Percentiles rank a stretch among this genome's conserved stretches.
phyloP scores from a whole-genome alignment of 30 jellyfish, hydroid and myxozoan species.

The Chrysaora quinquecirrha region DNA sequence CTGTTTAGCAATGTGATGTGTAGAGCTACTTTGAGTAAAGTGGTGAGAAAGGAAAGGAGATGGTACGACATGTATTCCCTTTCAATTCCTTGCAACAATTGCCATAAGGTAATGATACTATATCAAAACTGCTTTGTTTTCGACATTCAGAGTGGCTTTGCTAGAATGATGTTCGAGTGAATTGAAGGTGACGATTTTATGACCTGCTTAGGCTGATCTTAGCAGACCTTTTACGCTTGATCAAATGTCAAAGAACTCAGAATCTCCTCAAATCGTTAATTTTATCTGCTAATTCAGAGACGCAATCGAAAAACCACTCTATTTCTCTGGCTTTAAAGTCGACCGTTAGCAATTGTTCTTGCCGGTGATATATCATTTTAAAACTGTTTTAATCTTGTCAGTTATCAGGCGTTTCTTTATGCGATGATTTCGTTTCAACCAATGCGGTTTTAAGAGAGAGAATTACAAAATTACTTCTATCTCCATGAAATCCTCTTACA shows the following conservation, averaged over 20 bases:
- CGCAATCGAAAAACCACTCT: constrained; percentile 71
- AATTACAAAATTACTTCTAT: constrained; percentile 53
- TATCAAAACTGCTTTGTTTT: too few relatives aligned
- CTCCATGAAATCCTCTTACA: constrained; percentile 76
- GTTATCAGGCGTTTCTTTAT: constrained; percentile 49
- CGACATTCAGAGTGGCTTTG: too few relatives aligned
- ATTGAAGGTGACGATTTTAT: too few relatives aligned
- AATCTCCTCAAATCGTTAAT: constrained; percentile 55
- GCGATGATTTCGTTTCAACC: constrained; percentile 54
- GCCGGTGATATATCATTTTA: constrained; percentile 54
- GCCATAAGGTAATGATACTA: too few relatives aligned
- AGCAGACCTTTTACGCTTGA: constrained; percentile 43
- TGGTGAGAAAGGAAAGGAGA: too few relatives aligned
- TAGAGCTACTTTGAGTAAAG: too few relatives aligned
- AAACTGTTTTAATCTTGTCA: constrained; percentile 60
- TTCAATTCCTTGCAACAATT: too few relatives aligned
- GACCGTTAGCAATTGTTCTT: constrained; percentile 71
- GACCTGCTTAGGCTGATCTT: constrained; percentile 2
- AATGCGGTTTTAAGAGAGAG: constrained; percentile 67
- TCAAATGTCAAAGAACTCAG: constrained; percentile 37
- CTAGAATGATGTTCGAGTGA: too few relatives aligned
- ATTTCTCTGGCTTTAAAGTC: constrained; percentile 65
- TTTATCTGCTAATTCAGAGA: constrained; percentile 66
- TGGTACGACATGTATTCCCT: too few relatives aligned
- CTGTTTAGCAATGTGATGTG: too few relatives aligned